These are phyloP conservation scores for Hippocampus abdominalis DNA, from an alignment of 2,113 vertebrate species.

Conservation along the genomic window DNA sequence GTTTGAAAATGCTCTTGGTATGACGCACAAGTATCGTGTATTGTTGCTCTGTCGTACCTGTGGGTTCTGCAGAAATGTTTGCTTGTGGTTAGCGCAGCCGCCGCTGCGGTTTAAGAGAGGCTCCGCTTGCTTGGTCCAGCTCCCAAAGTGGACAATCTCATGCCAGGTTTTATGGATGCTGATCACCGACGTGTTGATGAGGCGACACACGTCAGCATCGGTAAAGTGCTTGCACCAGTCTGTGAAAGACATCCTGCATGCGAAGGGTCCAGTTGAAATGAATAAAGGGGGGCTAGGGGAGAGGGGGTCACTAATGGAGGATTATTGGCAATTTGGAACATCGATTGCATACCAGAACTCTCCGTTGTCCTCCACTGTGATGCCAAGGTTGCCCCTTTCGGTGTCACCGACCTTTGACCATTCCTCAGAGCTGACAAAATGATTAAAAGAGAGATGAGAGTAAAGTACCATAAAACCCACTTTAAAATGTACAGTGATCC, in stretches of 20 bases:
- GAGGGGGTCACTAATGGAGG: not conserved
- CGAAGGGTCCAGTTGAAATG: not conserved
- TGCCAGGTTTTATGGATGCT: constrained; percentile 84
- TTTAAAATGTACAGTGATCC: too few species aligned
- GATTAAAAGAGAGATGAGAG: not conserved
- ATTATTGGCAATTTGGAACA: not conserved
- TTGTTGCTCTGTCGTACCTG: constrained; percentile 72
- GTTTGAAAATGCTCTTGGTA: not conserved
- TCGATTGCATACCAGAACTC: constrained; percentile 87
- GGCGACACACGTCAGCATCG: constrained; percentile 80
- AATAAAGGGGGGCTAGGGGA: too few species aligned
- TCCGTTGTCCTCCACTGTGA: constrained; percentile 85
- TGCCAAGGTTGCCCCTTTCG: constrained; percentile 79
- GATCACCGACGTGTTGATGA: constrained; percentile 84
- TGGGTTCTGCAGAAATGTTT: constrained; percentile 93
- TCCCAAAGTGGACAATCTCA: constrained; percentile 74
- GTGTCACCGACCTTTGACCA: constrained; percentile 83
- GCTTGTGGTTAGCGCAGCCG: constrained; percentile 84
- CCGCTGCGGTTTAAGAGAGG: constrained; percentile 84
- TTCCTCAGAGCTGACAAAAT: constrained; percentile 80
- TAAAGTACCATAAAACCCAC: not conserved
- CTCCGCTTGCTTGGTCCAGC: constrained; percentile 80
- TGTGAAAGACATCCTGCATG: constrained; percentile 84
- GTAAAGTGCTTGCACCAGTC: constrained; percentile 91
- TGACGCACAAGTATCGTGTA: not conserved